Evolutionary conservation across 2,888 invertebrate genomes (phyloP).

Genomic region (Cheilosia impressa): DNA sequence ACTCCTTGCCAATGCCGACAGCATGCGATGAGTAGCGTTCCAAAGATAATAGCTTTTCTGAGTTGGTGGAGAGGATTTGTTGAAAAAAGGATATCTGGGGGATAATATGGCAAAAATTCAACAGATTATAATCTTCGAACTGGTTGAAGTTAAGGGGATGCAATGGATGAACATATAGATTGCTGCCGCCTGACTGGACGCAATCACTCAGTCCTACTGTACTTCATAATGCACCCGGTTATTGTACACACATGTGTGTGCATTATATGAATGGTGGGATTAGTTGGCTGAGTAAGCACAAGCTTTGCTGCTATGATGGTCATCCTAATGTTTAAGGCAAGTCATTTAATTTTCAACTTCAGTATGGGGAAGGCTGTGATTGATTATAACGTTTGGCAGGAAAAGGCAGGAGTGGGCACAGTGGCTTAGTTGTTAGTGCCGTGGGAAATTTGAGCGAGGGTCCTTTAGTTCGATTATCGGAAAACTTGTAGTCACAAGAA

Average conservation of each 20-base stretch:
- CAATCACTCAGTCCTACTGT: constrained; percentile 63
- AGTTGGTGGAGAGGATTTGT: constrained; percentile 39
- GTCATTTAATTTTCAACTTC: constrained; percentile 52
- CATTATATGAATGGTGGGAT: constrained; percentile 41
- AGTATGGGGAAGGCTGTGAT: neutral
- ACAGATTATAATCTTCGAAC: constrained; percentile 73
- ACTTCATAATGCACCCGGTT: constrained; percentile 35
- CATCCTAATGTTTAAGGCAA: constrained; percentile 41
- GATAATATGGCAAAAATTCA: constrained; percentile 74
- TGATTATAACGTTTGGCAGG: neutral
- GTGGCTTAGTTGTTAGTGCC: too few relatives aligned
- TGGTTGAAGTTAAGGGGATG: constrained; percentile 65
- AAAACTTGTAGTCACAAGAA: too few relatives aligned
- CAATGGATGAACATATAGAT: constrained; percentile 50
- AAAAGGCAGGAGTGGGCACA: too few relatives aligned
- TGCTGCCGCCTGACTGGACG: constrained; percentile 69
- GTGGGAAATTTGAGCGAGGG: too few relatives aligned
- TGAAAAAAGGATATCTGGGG: constrained; percentile 29
- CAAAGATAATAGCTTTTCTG: constrained; percentile 68
- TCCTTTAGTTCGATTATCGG: too few relatives aligned
- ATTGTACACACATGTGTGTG: constrained; percentile 23
- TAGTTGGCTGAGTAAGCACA: constrained; percentile 49
- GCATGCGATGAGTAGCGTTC: constrained; percentile 61
- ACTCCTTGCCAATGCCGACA: constrained; percentile 4
- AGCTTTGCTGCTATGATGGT: constrained; percentile 24